Base-by-base conservation (phyloP, 64 coral and sea anemone species). In the Pachyseris speciosa region DNA sequence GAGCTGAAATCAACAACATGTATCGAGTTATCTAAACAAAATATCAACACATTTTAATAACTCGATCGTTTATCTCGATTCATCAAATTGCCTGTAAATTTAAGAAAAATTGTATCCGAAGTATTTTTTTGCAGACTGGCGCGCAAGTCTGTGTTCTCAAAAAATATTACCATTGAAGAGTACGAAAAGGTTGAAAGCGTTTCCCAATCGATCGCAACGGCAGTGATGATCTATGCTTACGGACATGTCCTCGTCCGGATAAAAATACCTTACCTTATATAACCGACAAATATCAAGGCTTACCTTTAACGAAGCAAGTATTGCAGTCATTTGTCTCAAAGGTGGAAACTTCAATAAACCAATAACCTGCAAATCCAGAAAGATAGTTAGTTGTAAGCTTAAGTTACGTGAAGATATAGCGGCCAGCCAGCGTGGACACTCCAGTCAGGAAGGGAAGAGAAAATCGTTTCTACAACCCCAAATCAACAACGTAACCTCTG, bases 21-120 rank as follows among this genome's bases (percentile, higher is more conserved):
- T 80, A 80, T 80, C 76, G 31, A 80, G 52, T 80, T 80, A 80
- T 80, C 51, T 59, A 80, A 80, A 80, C 76, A 80, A 80, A 80
- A 80, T 80, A 80, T 80, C 76, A 80, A 80, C 76, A 60, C 52
- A 80, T 80, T 80, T 58, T 38, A 80, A 80, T 80, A 80, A 60
- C 50, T 80, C 32, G 31, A 60, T 24, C 27, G 48, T 55, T 78
- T 78, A 78, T 78, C 74, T 55, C 31, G 33, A 17, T 80, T 33
- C 50, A 80, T 52, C 76, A 80, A 71, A 57, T 61, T 80, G 76
- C 16, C 33, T 34, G 76, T 34, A 80, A 80, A 80, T 60, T 80
- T 37, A 20, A 38, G 32, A 58, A 52, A 11, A 80, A 80, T 53
- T 52, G 29, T 32, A 19, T 19, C 0, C 4, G 74, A 77, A 29